Base-by-base conservation (phyloP, 2,888 invertebrate genomes). In the Pollenia labialis region DNA sequence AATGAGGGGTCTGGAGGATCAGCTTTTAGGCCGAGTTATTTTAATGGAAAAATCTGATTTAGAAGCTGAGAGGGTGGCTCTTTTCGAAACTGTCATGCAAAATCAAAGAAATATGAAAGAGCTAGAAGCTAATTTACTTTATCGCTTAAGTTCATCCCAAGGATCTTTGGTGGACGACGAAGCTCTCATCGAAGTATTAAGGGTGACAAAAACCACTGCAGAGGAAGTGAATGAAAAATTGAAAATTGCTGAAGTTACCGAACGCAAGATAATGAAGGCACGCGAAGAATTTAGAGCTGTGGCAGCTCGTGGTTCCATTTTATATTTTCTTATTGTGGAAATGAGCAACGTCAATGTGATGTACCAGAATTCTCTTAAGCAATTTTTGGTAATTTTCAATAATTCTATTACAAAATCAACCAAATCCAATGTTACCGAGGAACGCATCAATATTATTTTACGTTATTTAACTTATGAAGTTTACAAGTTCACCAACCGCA, bases 31-130 rank as follows among this genome's bases (percentile, higher is more conserved):
- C 3, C 95, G 99, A 87, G 99, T 99, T 0, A 99, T 99, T 91
- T 93, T 98, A 18, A 99, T 98, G 96, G 99, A 99, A 93, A 99
- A 99, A 93, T 96, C 98, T 0, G 99, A 99, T 91, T 94, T 99
- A 85, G 99, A 99, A 94, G 97, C 98, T 71, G 99, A 99, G 93
- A 94, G 99, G 76, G 98, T 98, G 0, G 96, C 97, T 10, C 94
- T 99, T 11, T 97, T 99, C 91, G 98, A 98, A 93, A 98, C 98
- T 2, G 99, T 99, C 0, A 98, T 99, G 96, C 97, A 97, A 91
- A 99, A 99, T 94, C 99, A 99, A 93, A 95, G 98, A 86, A 97
- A 97, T 89, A 99, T 99, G 97, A 98, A 99, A 93, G 98, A 98
- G 91, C 94, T 99, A 14, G 99, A 99, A 93, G 97, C 97, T 80